Percentiles rank a stretch among this genome's conserved stretches.
These are phyloP conservation scores for Nemopilema nomurai DNA, from an alignment of 30 jellyfish, hydroid and myxozoan species.

Conservation along the genomic window DNA sequence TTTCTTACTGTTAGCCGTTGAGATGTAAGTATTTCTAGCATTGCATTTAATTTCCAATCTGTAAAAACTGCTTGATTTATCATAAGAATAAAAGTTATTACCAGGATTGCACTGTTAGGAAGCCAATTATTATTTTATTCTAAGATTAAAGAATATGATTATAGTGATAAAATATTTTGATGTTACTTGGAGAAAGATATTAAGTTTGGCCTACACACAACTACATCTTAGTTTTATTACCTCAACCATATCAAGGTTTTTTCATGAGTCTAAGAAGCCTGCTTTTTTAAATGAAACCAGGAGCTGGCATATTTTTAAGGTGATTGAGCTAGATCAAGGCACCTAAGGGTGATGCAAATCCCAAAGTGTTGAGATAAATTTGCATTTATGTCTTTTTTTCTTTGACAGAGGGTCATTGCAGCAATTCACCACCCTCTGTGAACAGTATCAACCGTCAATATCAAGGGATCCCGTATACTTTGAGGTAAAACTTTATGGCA, in stretches of 20 bases:
- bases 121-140: too few relatives aligned
- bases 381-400: neutral
- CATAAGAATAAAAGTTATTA: neutral
- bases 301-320: neutral
- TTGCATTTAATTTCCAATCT: neutral
- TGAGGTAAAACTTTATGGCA: slow-evolving; percentile 51
- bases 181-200: too few relatives aligned
- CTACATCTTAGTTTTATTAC: too few relatives aligned
- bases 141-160: too few relatives aligned
- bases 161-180: too few relatives aligned
- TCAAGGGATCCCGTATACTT: slow-evolving; percentile 79
- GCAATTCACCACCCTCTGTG: slow-evolving; percentile 75
- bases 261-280: too few relatives aligned
- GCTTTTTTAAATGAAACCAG: neutral
- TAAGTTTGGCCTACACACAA: too few relatives aligned
- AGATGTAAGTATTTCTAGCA: slow-evolving; percentile 47
- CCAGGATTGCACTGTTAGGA: too few relatives aligned
- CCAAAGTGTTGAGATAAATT: too few relatives aligned
- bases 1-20: slow-evolving; percentile 76
- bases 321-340: neutral
- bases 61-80: neutral
- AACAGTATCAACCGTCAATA: slow-evolving; percentile 82
- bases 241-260: too few relatives aligned
- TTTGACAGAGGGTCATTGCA: slow-evolving; percentile 72
- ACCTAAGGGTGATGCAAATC: too few relatives aligned